Evolutionary conservation across 2,888 invertebrate species (phyloP).

Genomic region (Phymatocera aterrima): DNA sequence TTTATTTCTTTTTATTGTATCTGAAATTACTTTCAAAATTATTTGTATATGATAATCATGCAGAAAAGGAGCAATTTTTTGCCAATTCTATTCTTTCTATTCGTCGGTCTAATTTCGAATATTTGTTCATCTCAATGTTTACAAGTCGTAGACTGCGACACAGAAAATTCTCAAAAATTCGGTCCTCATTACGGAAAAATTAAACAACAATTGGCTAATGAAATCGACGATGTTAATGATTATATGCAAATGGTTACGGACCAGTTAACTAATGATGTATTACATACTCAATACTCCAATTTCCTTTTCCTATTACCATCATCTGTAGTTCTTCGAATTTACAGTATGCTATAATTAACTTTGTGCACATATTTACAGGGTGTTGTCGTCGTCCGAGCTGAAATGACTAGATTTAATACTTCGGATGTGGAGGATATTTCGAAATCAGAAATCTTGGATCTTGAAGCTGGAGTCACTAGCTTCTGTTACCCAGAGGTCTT

Average conservation of each 20-base stretch:
- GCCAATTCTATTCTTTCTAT: not conserved
- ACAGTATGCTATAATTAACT: no score
- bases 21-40: not conserved
- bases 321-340: not conserved
- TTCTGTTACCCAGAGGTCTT: not conserved
- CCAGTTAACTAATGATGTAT: conserved; percentile 21
- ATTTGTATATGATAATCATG: not conserved
- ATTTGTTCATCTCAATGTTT: not conserved
- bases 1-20: not conserved
- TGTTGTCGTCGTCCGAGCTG: conserved; percentile 17
- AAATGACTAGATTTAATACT: not conserved
- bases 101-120: not conserved
- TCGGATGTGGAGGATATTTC: not conserved
- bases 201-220: conserved; percentile 23
- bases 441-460: not conserved
- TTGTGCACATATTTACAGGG: not conserved
- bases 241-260: conserved; percentile 36
- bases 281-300: not conserved
- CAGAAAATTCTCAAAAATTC: not conserved
- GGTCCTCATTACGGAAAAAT: not conserved
- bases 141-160: not conserved
- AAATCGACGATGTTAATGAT: conserved; percentile 32
- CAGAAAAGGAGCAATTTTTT: not conserved
- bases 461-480: not conserved
- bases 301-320: not conserved